Evolutionary conservation across 2,797 vertebrate species (phyloP).

Genomic region (Argyrosomus regius): DNA sequence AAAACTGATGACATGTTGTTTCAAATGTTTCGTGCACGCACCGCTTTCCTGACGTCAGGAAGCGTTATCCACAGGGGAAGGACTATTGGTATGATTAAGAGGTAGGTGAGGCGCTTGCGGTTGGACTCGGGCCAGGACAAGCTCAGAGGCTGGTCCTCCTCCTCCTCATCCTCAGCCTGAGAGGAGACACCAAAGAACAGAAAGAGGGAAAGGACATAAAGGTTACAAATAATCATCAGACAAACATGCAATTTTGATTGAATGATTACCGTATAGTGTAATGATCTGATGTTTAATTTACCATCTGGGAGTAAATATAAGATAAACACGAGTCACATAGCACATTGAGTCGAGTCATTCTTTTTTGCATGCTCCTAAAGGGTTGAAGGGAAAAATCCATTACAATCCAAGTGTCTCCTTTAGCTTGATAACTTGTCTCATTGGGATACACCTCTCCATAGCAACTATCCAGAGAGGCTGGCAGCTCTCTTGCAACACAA

Average conservation of each 20-base stretch:
- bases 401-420: constrained; percentile 36
- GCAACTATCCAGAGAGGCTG: constrained; percentile 41
- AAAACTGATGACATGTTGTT: not conserved
- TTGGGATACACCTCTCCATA: constrained; percentile 44
- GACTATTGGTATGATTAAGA: constrained; percentile 91
- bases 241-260: not conserved
- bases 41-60: constrained; percentile 92
- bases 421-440: constrained; percentile 40
- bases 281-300: not conserved
- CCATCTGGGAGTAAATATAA: constrained; percentile 15
- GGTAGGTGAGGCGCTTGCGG: constrained; percentile 91
- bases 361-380: constrained; percentile 31
- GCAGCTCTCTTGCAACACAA: constrained; percentile 27
- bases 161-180: constrained; percentile 84
- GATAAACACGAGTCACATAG: not conserved
- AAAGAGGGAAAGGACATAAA: not conserved
- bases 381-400: constrained; percentile 18
- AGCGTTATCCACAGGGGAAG: constrained; percentile 92
- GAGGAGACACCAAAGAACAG: constrained; percentile 14
- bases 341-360: constrained; percentile 18
- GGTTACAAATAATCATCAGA: not conserved
- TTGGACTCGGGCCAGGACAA: constrained; percentile 90
- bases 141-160: constrained; percentile 92
- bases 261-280: not conserved
- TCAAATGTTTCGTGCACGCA: constrained; percentile 50